Evolutionary conservation across 2,113 vertebrate genomes (phyloP), one percentile per base, ranked within the genome.

Genomic region (Nanorana parkeri): DNA sequence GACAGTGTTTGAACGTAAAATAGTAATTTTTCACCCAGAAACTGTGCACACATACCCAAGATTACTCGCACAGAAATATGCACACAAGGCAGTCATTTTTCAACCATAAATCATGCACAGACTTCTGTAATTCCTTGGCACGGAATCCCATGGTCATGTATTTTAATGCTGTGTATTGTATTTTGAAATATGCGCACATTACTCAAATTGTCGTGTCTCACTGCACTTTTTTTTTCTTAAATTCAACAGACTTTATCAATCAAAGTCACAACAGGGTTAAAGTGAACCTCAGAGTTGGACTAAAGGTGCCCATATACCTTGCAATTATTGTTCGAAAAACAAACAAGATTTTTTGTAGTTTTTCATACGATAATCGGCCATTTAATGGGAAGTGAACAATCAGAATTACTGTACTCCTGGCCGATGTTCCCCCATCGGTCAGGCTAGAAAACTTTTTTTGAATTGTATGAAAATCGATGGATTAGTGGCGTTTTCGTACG

Each of bases 61-160:
- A 69, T 60, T 36, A 20, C 65, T 68, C 66, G 32, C 66, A 29
- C 28, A 11, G 28, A 78, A 80, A 80, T 60, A 0, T 69, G 66
- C 77, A 60, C 65, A 56, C 65, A 68, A 32, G 60, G 41, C 77
- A 79, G 51, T 41, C 36, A 41, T 80, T 58, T 19, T 58, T 80
- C 21, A 41, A 54, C 52, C 77, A 80, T 68, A 68, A 80, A 68
- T 80, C 65, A 69, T 54, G 21, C 19, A 26, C 29, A 58, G 58
- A 58, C 28, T 66, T 55, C 65, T 23, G 26, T 80, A 68, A 80
- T 47, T 68, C 21, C 36, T 69, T 19, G 61, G 36, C 56, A 21
- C 10, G 17, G 32, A 47, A 56, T 71, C 78, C 54, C 7, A n/a
- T 17, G 19, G 41, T 51, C 47, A 47, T 80, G 67, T 58, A 74